Conservation (phyloP, 1,140 invertebrate species). For the Macrosteles quadrilineatus region DNA sequence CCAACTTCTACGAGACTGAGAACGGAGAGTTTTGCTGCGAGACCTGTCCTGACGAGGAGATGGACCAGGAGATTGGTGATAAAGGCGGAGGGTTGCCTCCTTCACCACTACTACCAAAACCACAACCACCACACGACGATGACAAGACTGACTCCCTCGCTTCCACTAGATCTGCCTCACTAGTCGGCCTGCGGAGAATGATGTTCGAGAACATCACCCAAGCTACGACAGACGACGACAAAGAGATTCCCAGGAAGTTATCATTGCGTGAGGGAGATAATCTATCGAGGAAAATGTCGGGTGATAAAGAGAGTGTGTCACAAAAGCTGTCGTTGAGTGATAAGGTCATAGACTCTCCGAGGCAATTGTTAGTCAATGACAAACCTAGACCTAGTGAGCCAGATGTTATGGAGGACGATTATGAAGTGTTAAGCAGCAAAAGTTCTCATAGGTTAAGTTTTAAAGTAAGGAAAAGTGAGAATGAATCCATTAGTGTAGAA, state of each 20-base stretch:
- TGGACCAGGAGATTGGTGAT: constrained; percentile 36
- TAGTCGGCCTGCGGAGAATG: constrained; percentile 35
- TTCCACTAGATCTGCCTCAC: constrained; percentile 22
- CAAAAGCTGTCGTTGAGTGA: too few species aligned
- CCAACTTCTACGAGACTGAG: constrained; percentile 77
- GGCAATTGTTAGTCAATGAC: too few species aligned
- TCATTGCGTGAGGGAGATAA: not conserved
- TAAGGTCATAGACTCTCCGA: too few species aligned
- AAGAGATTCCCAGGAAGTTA: constrained; percentile 29
- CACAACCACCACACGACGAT: constrained; percentile 16
- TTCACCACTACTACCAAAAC: not conserved
- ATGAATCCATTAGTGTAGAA: not conserved
- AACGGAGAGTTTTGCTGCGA: constrained; percentile 78
- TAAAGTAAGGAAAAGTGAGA: constrained; percentile 34
- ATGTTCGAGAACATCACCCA: constrained; percentile 35
- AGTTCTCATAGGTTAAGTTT: constrained; percentile 31
- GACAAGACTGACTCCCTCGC: constrained; percentile 4
- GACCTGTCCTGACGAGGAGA: constrained; percentile 78
- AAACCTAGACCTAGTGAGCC: too few species aligned
- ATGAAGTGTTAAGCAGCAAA: constrained; percentile 23
- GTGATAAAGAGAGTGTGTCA: constrained; percentile 14
- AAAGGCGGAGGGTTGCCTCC: not conserved
- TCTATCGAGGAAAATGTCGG: not conserved
- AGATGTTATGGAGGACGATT: constrained; percentile 21
- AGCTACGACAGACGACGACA: constrained; percentile 37